Evolutionary conservation across 2,113 vertebrate species (phyloP).

Genomic region (Aviceda subcristata): DNA sequence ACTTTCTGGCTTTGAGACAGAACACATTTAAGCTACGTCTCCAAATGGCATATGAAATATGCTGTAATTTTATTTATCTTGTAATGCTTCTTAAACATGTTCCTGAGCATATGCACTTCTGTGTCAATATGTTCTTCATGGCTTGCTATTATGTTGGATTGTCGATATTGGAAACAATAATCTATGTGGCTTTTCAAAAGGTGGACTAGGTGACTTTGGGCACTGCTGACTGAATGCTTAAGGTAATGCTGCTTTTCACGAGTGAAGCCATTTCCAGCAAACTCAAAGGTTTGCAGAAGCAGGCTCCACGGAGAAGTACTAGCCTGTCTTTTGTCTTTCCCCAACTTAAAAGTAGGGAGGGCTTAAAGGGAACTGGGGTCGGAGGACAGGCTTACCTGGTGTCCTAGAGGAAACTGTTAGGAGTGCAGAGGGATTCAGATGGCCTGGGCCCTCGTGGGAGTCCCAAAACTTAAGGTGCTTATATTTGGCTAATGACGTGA

Average conservation of each 20-base stretch:
- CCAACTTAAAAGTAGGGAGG: neutral
- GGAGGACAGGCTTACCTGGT: accelerated
- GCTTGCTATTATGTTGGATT: neutral
- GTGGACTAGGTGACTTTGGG: neutral
- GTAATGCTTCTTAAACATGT: neutral
- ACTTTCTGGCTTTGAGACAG: neutral
- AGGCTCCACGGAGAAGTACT: neutral
- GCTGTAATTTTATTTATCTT: neutral
- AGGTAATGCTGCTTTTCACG: neutral
- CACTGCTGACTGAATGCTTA: neutral
- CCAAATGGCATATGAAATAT: neutral
- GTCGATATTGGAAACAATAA: accelerated
- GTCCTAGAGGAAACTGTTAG: neutral
- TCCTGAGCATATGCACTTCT: neutral
- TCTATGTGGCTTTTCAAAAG: neutral
- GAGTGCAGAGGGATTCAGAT: too few species aligned
- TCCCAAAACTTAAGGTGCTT: neutral
- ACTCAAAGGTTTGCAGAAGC: neutral
- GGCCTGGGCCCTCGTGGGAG: too few species aligned
- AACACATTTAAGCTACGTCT: accelerated
- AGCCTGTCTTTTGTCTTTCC: neutral
- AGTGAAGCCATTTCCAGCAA: neutral
- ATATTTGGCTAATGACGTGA: neutral
- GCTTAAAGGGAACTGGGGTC: neutral
- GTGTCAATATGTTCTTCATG: neutral